phyloP scores from a whole-genome alignment of 1,140 invertebrate genomes.

The Trypoxylus dichotomus region DNA sequence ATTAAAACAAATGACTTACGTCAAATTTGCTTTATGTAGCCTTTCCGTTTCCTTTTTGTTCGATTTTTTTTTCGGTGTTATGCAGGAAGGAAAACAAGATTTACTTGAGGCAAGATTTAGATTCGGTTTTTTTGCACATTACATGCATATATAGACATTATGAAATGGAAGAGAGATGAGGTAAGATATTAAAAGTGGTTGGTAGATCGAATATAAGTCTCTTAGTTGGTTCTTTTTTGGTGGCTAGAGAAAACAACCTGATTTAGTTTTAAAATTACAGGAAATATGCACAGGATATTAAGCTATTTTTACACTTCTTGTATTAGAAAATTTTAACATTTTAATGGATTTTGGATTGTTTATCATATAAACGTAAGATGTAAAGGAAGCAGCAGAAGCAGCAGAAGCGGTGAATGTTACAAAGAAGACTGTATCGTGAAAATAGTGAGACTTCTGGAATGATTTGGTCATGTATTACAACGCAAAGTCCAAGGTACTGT shows the following conservation, averaged over 20 bases:
- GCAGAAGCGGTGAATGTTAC: no score
- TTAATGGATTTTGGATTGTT: not conserved
- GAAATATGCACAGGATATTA: not conserved
- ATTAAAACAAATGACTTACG: conserved; percentile 23
- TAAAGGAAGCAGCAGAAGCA: not conserved
- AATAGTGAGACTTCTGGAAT: no score
- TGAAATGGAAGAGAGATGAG: not conserved
- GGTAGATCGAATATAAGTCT: not conserved
- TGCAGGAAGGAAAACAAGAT: not conserved
- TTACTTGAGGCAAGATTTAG: not conserved
- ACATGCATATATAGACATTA: not conserved
- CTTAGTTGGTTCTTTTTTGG: not conserved
- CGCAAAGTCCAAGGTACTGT: not conserved
- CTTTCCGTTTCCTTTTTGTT: conserved; percentile 15
- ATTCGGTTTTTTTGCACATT: not conserved
- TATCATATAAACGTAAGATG: not conserved
- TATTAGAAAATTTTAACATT: not conserved
- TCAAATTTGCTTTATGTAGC: not conserved
- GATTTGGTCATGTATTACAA: no score
- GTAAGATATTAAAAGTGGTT: not conserved
- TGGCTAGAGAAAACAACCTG: not conserved
- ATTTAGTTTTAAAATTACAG: not conserved
- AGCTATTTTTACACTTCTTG: not conserved
- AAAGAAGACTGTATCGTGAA: no score
- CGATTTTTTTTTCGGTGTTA: not conserved